These are phyloP conservation scores for Oophaga sylvatica DNA, from an alignment of 2,797 vertebrate species.

Conservation along the genomic window DNA sequence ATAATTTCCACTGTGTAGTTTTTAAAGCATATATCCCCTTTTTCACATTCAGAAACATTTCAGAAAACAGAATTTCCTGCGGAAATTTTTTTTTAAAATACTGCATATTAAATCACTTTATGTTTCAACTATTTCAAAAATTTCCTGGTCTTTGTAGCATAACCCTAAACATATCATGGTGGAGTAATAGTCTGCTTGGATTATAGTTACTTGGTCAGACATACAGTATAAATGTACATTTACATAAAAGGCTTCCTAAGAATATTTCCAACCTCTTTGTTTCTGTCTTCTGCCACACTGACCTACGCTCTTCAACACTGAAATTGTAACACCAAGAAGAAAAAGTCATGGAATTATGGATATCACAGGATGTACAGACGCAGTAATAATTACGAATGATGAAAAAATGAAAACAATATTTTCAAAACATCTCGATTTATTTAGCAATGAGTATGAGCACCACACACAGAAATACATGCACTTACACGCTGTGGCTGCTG, in stretches of 20 bases:
- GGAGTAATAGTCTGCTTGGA: not conserved
- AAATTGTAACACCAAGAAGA: too few relatives aligned
- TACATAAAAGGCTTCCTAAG: not conserved
- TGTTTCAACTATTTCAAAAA: not conserved
- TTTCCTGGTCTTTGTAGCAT: not conserved
- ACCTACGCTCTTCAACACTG: not conserved
- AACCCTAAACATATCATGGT: not conserved
- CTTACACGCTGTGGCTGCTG: too few relatives aligned
- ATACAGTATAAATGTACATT: not conserved
- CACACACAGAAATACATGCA: too few relatives aligned
- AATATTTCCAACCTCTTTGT: not conserved
- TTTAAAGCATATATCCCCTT: not conserved
- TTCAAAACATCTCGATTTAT: too few relatives aligned
- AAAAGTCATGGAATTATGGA: too few relatives aligned
- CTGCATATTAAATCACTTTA: not conserved
- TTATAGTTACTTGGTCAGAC: not conserved
- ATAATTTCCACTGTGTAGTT: not conserved
- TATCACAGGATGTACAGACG: too few relatives aligned
- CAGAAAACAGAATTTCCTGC: not conserved
- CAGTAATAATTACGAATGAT: too few relatives aligned
- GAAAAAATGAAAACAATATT: too few relatives aligned
- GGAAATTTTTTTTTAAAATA: not conserved
- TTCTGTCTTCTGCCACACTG: not conserved
- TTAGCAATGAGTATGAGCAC: too few relatives aligned
- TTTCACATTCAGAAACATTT: not conserved